Base-by-base conservation (phyloP, 2,888 invertebrate species). In the Cylindroiulus punctatus region DNA sequence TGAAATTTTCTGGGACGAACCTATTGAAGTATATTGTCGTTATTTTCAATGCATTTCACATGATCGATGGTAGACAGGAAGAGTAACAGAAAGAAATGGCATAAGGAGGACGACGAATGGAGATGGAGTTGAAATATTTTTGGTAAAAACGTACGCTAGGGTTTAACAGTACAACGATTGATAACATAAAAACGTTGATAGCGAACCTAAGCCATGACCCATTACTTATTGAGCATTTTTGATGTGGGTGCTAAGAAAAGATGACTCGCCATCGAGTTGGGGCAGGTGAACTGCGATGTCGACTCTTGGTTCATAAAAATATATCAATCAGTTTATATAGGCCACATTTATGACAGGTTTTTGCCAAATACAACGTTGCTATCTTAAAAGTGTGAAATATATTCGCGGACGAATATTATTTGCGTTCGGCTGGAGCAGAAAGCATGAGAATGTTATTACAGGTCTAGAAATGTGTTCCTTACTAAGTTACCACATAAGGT, bases 171-270 rank as follows among this genome's bases (percentile, higher is more conserved):
- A 83, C 44, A 83, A 14, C 40, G 40, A 83, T 40, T 83, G 83
- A 83, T 83, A 44, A 44, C 42, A 40, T 83, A 83, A 83, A 42
- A 82, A 83, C 22, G 83, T 83, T 40, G 44, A 42, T 42, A 44
- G 42, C 26, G 40, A 40, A 44, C 44, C 26, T 40, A 44, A 83
- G 40, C 83, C 40, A 83, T 83, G 83, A 83, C 83, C 83, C 83
- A 83, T 83, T 83, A 83, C 83, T 83, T 83, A 83, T 83, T 83
- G 83, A 83, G 44, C 44, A 83, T 83, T 36, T 83, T 42, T 83
- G 83, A 83, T 44, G 83, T 30, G 40, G 42, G 44, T 83, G 44
- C 42, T 83, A 83, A 22, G 14, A 22, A 40, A 83, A 83, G 83
- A 44, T 42, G 83, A 83, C 44, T n/a, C 44, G 12, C 42, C 22